Evolutionary conservation across 2,797 vertebrate species (phyloP).

Genomic region (Urosaurus nigricauda): DNA sequence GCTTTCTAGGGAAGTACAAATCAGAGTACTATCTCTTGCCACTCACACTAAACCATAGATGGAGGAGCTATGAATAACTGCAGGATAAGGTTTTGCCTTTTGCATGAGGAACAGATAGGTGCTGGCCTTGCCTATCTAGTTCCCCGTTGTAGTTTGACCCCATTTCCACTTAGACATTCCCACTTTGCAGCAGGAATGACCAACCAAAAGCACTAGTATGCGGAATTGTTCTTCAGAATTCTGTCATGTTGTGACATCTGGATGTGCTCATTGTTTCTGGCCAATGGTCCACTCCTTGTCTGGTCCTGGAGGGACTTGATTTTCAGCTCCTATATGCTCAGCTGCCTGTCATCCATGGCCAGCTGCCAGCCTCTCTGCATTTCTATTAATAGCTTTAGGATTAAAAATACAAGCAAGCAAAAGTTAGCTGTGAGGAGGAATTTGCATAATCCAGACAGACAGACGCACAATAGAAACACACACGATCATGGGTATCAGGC

Average conservation of each 20-base stretch:
- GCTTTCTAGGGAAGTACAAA: too few relatives aligned
- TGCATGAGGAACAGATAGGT: too few relatives aligned
- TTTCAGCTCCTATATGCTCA: background rate
- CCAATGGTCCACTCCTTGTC: background rate
- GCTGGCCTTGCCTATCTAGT: too few relatives aligned
- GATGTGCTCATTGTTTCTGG: background rate
- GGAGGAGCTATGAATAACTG: too few relatives aligned
- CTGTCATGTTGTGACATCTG: too few relatives aligned
- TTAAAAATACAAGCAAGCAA: background rate
- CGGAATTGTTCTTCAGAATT: background rate
- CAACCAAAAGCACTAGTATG: too few relatives aligned
- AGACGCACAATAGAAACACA: background rate
- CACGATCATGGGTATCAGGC: background rate
- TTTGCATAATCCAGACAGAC: slow-evolving; percentile 1
- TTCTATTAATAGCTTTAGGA: background rate
- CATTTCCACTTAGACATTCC: too few relatives aligned
- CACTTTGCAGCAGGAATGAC: too few relatives aligned
- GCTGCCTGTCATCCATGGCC: background rate
- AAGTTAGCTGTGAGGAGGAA: background rate
- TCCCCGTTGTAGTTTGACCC: too few relatives aligned
- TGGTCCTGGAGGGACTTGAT: background rate
- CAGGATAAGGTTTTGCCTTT: too few relatives aligned
- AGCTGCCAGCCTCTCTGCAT: background rate
- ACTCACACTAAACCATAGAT: too few relatives aligned
- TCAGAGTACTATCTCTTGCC: too few relatives aligned